These are phyloP conservation scores for Vanacampus margaritifer DNA, from an alignment of 2,113 vertebrate genomes.

Conservation along the genomic window DNA sequence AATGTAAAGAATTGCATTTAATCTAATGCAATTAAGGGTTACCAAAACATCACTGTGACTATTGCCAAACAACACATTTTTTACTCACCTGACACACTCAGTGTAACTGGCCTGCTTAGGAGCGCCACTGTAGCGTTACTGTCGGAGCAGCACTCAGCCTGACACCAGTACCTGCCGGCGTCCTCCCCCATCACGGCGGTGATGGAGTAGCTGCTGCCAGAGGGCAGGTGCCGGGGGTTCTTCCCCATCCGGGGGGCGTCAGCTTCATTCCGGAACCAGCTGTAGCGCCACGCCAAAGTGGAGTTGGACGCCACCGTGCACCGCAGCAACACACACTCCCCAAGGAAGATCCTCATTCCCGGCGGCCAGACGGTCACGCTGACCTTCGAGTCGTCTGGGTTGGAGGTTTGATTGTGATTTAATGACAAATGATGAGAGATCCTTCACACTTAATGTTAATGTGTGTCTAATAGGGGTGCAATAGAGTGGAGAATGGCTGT, in stretches of 20 bases:
- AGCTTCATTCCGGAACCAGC: conserved; percentile 35
- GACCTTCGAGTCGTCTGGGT: conserved; percentile 31
- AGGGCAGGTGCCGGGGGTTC: conserved; percentile 37
- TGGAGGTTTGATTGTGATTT: conserved; percentile 1
- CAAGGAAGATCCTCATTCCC: conserved; percentile 45
- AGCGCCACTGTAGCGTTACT: conserved; percentile 12
- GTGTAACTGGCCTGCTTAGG: conserved; percentile 1
- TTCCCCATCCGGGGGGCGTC: neutral
- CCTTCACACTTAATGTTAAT: neutral
- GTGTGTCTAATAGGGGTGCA: neutral
- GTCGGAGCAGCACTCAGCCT: conserved; percentile 14
- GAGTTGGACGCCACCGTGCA: conserved; percentile 38
- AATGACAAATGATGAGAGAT: neutral
- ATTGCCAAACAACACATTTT: neutral
- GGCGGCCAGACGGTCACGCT: conserved; percentile 47
- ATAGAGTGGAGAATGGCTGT: neutral
- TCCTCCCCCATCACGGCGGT: conserved; percentile 38
- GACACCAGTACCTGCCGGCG: conserved; percentile 45
- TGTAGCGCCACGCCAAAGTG: conserved; percentile 23
- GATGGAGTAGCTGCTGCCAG: conserved; percentile 54
- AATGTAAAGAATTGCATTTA: too few species aligned
- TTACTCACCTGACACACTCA: conserved; percentile 58
- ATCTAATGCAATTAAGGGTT: neutral
- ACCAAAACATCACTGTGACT: neutral
- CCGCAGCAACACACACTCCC: conserved; percentile 48